Evolutionary conservation across 2,888 invertebrate genomes (phyloP), one percentile per base, ranked within the genome.

Genomic region (Melanophora roralis): DNA sequence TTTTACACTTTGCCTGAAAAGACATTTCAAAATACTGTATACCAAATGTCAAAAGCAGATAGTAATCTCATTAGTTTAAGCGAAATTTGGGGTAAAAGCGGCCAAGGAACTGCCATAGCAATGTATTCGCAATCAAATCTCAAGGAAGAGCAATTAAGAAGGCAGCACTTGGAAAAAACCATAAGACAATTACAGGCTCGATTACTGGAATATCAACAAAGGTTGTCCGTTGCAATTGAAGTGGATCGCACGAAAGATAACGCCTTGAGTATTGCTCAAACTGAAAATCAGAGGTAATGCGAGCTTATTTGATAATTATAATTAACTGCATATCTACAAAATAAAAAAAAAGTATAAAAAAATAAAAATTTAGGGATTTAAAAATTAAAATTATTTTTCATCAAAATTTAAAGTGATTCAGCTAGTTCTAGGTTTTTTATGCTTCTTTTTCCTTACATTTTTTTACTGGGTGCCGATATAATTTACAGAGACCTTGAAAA

Each of bases 201-300:
- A 82, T 89, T 94, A 60, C 89, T 96, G 27, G 95, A 96, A 83
- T 93, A 94, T 83, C 95, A 96, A 86, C 95, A 96, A 86, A 94
- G 94, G 84, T 87, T 96, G 32, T 94, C 95, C 0, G 95, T 96
- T 0, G 96, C 96, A 0, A 88, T 95, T 5, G 92, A 93, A 87
- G 94, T 96, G 0, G 96, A 96, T 87, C 92, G 93, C 69, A 92
- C 93, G 0, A 96, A 96, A 86, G 95, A 95, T 84, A 89, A 91
- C 0, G 93, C 94, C 0, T 93, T 96, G 68, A 85, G 90, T 3
- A 93, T 93, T 84, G 92, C 94, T 47, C 92, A 93, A 71, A 92
- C 92, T 12, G 93, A 94, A 0, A 93, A 94, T 91, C 90, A 92
- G 14, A 92, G 91, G 85, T 91, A 71, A 5, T n/a, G n/a, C n/a